Base-by-base conservation (phyloP, 2,113 vertebrate genomes). In the Aspidoscelis tigris region DNA sequence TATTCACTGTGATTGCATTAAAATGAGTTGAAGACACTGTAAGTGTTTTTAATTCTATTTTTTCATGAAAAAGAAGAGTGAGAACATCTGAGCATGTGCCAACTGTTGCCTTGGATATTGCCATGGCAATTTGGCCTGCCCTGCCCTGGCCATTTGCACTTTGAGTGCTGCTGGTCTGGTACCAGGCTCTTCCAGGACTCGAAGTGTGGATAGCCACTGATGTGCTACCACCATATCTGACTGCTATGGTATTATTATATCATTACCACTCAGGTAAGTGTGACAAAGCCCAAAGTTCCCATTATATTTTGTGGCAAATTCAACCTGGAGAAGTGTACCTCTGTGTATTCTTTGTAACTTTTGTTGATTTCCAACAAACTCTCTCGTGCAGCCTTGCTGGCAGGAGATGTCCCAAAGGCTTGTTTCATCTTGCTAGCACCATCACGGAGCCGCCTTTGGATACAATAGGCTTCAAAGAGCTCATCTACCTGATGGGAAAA, bases 361-460 rank as follows among this genome's bases (percentile, higher is more conserved):
- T 96, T 97, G 92, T 95, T 97, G 95, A 99, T 97, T 94, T 99
- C 99, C 0, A 95, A 91, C 84, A 99, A 96, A 87, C 98, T 99
- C 94, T 99, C 98, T 8, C 98, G 96, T 88, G 98, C 99, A 58
- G 97, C 98, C 94, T 96, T 99, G 88, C 97, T 98, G 87, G 97
- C 97, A 26, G 99, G 98, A 7, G 98, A 99, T n/a, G 95, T 91
- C 1, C 96, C 97, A 88, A 99, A 99, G 61, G 99, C 99, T 93
- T 98, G 98, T 90, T 99, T 99, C 99, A 99, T 99, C 90, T 98
- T 98, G 91, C 94, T 97, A 91, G 99, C 99, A 1, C 99, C 99
- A 1, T 99, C 99, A 65, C 98, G 97, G 88, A 99, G 97, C 20
- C 98, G 97, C 71, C 97, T 96, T 94, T 99, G 98, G 94, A 99